Base-by-base conservation (phyloP, 2,113 vertebrate genomes). In the Barnardius zonarius region DNA sequence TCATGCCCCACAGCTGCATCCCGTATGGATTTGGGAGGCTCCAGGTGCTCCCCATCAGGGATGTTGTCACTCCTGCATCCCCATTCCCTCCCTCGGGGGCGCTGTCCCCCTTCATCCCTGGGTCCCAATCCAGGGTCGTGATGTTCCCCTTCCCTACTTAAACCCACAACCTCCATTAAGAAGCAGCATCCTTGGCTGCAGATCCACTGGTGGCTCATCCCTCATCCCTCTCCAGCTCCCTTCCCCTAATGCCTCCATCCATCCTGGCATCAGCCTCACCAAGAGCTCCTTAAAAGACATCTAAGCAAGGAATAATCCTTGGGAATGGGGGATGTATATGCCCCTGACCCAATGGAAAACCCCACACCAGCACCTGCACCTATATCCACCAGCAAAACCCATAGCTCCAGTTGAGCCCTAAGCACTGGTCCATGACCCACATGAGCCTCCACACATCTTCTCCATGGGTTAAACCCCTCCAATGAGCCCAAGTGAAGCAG, bases 251-350 rank as follows among this genome's bases (percentile, higher is more conserved):
- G 6, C 30, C 39, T 94, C 77, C 28, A 52, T 86, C 88, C 88
- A 41, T 72, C 90, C 88, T 2, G 0, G 28, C 43, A 85, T 31
- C 86, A 62, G 41, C 35, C 8, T 44, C 30, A 17, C 68, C 61
- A 22, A 77, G 10, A 72, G n/a, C 51, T 94, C 49, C 48, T 49
- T 25, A 17, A 64, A 13, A 46, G 52, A 24, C 48, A 43, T 48
- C 33, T 59, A 89, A 91, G 41, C 18, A 62, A 62, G 39, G 17
- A 51, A 13, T 13, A n/a, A 86, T 17, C 23, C 3, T 25, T 11
- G 46, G 46, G 13, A 81, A 3, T 1, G 0, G 24, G 6, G 4
- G 37, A 64, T 2, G 4, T 7, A 0, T n/a, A 0, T n/a, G 33
- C 10, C 16, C 10, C 28, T n/a, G 8, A 16, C 13, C 48, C 62